Base-by-base conservation (phyloP, 1,140 invertebrate genomes). In the Drosophila pallidifrons region DNA sequence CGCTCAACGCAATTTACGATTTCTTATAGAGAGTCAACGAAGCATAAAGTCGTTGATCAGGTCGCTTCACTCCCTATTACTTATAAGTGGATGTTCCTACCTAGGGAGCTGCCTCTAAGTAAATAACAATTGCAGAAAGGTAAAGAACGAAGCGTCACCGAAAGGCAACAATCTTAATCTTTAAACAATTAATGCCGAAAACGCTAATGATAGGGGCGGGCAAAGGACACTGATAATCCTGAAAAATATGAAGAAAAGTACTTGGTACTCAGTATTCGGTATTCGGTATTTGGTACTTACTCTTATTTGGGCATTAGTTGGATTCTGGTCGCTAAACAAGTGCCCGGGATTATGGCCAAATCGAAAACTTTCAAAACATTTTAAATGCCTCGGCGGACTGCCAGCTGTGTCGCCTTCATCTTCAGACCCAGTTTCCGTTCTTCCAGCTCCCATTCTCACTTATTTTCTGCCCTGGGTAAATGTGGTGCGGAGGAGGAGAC, bases 131-230 rank as follows among this genome's bases (percentile, higher is more conserved):
- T 77, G 61, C 66, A 49, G 46, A 28, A n/a, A 64, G 35, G 7
- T 76, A 71, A 54, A 69, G 61, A 61, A 54, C 45, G 45, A 51
- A 35, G n/a, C 5, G 16, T n/a, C 32, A n/a, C 46, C 6, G 28
- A 70, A 65, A 55, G 67, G 73, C 67, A 87, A 82, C 77, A 78
- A 80, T 88, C 83, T 88, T 81, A 88, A 83, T 88, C 83, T 89
- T 80, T 67, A 46, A 72, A 77, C 83, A 88, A 88, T 88, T 88
- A 89, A 75, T 66, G 46, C 41, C 58, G 25, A 20, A 25, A 11
- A 43, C 80, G 28, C 54, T 89, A 81, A 89, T 88, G 79, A 88
- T 75, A 88, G 83, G 73, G 83, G 83, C 77, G 79, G 35, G 57
- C 38, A 79, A 25, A 47, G 52, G 60, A 86, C 80, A 82, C 74